A percentile compares a stretch with the other conserved stretches of the same genome.
Conservation (phyloP, 2,113 vertebrate species). For the Toxotes chatareus region DNA sequence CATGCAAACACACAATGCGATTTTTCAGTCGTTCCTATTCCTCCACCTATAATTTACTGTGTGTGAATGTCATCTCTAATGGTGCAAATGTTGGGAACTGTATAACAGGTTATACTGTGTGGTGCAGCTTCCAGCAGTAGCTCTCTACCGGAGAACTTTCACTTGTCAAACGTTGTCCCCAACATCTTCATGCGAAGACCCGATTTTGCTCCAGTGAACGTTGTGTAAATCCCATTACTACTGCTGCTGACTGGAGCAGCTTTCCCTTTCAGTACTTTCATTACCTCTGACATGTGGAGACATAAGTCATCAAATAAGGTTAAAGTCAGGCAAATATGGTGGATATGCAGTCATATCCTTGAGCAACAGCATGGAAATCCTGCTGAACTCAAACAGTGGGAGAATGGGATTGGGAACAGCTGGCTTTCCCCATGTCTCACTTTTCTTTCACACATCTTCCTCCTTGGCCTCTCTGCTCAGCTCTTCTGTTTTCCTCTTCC, state of each 20-base stretch:
- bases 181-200: conserved; percentile 44
- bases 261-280: conserved; percentile 75
- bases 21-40: neutral
- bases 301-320: conserved; percentile 80
- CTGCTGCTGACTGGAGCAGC: conserved; percentile 73
- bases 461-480: conserved; percentile 51
- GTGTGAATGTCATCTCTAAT: conserved; percentile 27
- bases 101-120: conserved; percentile 14
- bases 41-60: neutral
- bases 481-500: conserved; percentile 60
- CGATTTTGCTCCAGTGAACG: conserved; percentile 44
- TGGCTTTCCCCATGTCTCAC: conserved; percentile 64
- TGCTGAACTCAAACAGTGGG: conserved; percentile 68
- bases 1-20: neutral
- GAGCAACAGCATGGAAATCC: conserved; percentile 76
- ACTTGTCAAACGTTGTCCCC: conserved; percentile 35
- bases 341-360: conserved; percentile 69
- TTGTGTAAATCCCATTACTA: conserved; percentile 71
- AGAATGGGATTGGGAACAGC: conserved; percentile 70
- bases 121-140: neutral
- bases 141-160: conserved; percentile 47
- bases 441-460: conserved; percentile 53
- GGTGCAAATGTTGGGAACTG: conserved; percentile 14
- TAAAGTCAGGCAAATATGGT: conserved; percentile 78
- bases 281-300: conserved; percentile 81